Conservation (phyloP, 2,888 invertebrate genomes). For the Diarsia mendica region DNA sequence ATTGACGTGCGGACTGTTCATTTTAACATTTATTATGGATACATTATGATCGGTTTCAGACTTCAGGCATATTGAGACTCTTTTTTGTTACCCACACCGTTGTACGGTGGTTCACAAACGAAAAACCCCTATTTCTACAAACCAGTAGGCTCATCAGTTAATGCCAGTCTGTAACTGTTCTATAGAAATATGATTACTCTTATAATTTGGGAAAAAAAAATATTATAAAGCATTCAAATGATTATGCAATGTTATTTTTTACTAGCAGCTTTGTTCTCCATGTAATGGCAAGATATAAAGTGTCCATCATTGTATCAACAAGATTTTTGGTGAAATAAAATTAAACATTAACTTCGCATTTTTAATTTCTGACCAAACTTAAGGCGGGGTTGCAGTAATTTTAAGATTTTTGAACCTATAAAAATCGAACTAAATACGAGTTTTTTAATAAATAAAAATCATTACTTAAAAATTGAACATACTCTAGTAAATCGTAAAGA, state of each 20-base stretch:
- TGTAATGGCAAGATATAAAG: slow-evolving; percentile 57
- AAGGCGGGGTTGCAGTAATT: no score
- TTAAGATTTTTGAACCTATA: no score
- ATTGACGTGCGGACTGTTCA: slow-evolving; percentile 8
- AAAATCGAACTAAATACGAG: no score
- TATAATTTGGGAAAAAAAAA: not conserved
- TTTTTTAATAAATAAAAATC: no score
- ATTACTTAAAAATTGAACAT: no score
- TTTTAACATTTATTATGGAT: slow-evolving; percentile 16
- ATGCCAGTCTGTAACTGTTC: not conserved
- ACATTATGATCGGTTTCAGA: slow-evolving; percentile 4
- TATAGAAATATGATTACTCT: slow-evolving; percentile 5
- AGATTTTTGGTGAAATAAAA: slow-evolving; percentile 65
- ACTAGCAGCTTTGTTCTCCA: slow-evolving; percentile 53
- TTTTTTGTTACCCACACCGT: not conserved
- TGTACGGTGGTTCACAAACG: no score
- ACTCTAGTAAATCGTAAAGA: no score
- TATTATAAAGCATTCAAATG: slow-evolving; percentile 26
- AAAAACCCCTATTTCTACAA: not conserved
- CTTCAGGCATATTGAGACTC: not conserved
- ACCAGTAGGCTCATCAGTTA: not conserved
- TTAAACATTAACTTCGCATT: slow-evolving; percentile 36
- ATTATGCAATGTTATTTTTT: slow-evolving; percentile 45
- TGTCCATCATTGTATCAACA: slow-evolving; percentile 53
- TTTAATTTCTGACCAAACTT: slow-evolving; percentile 16